Evolutionary conservation across 2,113 vertebrate genomes (phyloP).

Genomic region (Galemys pyrenaicus): DNA sequence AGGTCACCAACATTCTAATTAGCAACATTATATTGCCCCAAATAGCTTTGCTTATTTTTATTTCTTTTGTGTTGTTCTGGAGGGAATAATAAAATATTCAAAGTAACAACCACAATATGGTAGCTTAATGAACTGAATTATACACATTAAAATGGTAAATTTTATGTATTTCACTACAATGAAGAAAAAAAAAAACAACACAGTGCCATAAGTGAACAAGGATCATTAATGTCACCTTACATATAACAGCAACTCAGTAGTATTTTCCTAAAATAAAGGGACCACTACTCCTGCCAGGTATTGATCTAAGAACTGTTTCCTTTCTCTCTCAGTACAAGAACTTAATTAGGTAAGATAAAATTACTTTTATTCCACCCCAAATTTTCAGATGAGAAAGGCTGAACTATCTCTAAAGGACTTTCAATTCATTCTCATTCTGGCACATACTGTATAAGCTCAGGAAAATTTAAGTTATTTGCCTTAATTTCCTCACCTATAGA

Average conservation of each 20-base stretch:
- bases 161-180: background rate
- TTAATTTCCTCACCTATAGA: background rate
- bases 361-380: background rate
- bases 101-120: background rate
- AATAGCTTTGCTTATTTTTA: background rate
- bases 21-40: background rate
- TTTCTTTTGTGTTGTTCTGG: constrained; percentile 8
- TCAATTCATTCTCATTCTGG: background rate
- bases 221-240: background rate
- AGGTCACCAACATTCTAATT: background rate
- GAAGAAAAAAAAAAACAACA: background rate
- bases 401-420: background rate
- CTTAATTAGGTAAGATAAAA: constrained; percentile 27
- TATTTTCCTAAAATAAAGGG: constrained; percentile 26
- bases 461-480: constrained; percentile 17
- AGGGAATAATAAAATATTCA: background rate
- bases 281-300: background rate
- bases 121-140: background rate
- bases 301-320: background rate
- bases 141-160: background rate
- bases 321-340: background rate
- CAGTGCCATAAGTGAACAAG: background rate
- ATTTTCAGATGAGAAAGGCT: background rate
- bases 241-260: background rate
- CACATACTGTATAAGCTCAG: constrained; percentile 4